Evolutionary conservation across 2,888 invertebrate species (phyloP).

Genomic region (Morpho helenor): DNA sequence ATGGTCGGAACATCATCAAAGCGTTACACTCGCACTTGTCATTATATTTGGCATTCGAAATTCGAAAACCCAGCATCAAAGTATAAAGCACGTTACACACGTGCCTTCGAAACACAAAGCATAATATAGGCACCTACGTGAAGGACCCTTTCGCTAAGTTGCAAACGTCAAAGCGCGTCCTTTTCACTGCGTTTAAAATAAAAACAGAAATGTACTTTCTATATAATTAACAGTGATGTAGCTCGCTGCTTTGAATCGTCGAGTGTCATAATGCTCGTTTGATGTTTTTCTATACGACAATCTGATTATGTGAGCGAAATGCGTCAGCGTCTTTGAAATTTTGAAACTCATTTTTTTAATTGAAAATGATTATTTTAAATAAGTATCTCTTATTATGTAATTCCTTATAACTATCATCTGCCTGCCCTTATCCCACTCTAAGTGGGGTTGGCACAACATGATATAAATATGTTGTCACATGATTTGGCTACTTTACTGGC

Average conservation of each 20-base stretch:
- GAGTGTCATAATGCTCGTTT: constrained; percentile 53
- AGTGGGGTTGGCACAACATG: too few relatives aligned
- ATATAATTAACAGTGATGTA: constrained; percentile 68
- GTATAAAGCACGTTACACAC: constrained; percentile 32
- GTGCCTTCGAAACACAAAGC: constrained; percentile 43
- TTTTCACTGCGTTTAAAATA: constrained; percentile 64
- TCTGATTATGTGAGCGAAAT: constrained; percentile 28
- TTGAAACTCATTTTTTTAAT: constrained; percentile 10
- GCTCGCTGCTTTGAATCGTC: constrained; percentile 57
- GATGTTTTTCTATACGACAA: constrained; percentile 38
- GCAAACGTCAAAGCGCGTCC: constrained; percentile 71
- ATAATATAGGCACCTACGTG: constrained; percentile 34
- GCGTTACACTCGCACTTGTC: constrained; percentile 9
- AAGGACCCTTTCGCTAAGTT: constrained; percentile 53
- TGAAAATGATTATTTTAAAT: neutral
- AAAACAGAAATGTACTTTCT: constrained; percentile 39
- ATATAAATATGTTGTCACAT: too few relatives aligned
- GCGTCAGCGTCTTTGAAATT: constrained; percentile 20
- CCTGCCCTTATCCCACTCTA: too few relatives aligned
- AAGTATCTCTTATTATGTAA: too few relatives aligned
- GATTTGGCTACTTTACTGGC: too few relatives aligned
- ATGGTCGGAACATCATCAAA: neutral
- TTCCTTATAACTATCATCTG: too few relatives aligned
- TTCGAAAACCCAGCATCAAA: constrained; percentile 32
- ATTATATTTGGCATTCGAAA: constrained; percentile 3